Percentiles rank a stretch among this genome's conserved stretches.
These are phyloP conservation scores for Aphis craccivora DNA, from an alignment of 1,140 invertebrate species.

Conservation along the genomic window DNA sequence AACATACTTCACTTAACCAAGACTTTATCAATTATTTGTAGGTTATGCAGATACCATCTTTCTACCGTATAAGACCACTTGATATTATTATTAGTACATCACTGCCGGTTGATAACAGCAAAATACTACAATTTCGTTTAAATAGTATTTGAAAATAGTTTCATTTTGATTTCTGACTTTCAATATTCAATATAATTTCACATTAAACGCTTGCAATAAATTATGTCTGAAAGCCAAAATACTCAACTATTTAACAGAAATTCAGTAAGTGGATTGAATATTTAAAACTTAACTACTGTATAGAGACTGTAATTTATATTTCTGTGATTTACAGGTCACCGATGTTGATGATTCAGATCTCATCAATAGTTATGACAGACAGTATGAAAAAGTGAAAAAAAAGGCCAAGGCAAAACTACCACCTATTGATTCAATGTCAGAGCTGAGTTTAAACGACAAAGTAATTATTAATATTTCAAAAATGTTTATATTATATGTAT, in stretches of 20 bases:
- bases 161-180: too few species aligned
- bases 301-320: background rate
- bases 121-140: too few species aligned
- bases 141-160: too few species aligned
- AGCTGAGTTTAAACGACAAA: background rate
- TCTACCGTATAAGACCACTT: background rate
- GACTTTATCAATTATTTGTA: background rate
- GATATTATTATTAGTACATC: background rate
- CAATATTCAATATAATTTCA: too few species aligned
- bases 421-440: constrained; percentile 50
- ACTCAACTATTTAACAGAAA: background rate
- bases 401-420: constrained; percentile 42
- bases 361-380: constrained; percentile 30
- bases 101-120: background rate
- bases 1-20: background rate
- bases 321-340: background rate
- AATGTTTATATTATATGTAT: too few species aligned
- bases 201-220: background rate
- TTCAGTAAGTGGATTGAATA: background rate
- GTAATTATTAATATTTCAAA: background rate
- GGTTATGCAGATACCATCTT: background rate
- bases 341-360: constrained; percentile 54
- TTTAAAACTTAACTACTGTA: too few species aligned
- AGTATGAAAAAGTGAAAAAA: constrained; percentile 55
- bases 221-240: background rate